These are phyloP conservation scores for Rugalucina vietnamica DNA, from an alignment of 2,888 invertebrate genomes.

Conservation along the genomic window DNA sequence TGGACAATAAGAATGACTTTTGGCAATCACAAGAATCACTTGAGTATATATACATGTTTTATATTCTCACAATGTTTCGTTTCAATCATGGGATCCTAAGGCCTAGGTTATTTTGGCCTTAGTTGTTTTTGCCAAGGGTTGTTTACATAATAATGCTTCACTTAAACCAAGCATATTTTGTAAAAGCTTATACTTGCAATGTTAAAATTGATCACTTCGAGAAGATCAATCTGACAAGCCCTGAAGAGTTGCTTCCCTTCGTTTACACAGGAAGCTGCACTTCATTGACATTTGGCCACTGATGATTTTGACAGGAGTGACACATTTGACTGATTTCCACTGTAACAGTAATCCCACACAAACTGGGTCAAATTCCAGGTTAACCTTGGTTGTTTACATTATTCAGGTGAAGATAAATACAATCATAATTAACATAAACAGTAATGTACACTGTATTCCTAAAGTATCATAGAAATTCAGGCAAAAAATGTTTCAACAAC, in stretches of 20 bases:
- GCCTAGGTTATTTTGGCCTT: too few species aligned
- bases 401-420: not conserved
- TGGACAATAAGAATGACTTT: too few species aligned
- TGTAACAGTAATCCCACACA: not conserved
- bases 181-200: too few species aligned
- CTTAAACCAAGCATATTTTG: too few species aligned
- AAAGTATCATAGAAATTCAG: not conserved
- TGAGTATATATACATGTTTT: too few species aligned
- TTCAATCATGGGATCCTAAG: too few species aligned
- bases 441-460: not conserved
- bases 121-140: too few species aligned
- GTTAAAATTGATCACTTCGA: too few species aligned
- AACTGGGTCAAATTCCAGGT: constrained; percentile 16
- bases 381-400: not conserved
- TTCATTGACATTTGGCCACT: not conserved
- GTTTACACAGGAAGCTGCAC: not conserved
- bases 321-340: constrained; percentile 1
- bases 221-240: not conserved
- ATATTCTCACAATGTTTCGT: too few species aligned
- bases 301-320: constrained; percentile 10
- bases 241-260: not conserved
- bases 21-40: too few species aligned
- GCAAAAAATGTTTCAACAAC: not conserved
- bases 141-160: too few species aligned
- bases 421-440: not conserved